These are phyloP conservation scores for Caenorhabditis virilis DNA, from an alignment of 2,888 invertebrate species.

Conservation along the genomic window DNA sequence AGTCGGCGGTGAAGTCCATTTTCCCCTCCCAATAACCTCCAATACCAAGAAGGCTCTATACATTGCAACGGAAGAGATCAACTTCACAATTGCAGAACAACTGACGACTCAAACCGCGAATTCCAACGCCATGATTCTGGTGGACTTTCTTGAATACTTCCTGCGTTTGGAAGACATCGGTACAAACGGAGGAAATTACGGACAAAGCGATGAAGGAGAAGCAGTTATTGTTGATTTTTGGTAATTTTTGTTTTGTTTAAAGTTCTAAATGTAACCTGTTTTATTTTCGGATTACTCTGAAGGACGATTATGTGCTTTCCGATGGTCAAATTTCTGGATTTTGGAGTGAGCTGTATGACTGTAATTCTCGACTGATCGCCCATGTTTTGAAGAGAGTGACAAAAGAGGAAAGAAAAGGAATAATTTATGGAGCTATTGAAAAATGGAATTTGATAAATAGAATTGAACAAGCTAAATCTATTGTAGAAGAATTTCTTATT, in stretches of 20 bases:
- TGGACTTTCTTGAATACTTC: conserved; percentile 21
- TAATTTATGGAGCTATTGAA: conserved; percentile 9
- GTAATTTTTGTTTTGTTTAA: conserved; percentile 18
- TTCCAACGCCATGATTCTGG: conserved; percentile 16
- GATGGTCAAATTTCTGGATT: conserved; percentile 8
- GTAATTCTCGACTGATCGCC: conserved; percentile 15
- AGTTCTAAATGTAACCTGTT: conserved; percentile 16
- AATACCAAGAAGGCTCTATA: conserved; percentile 19
- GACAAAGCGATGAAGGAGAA: conserved; percentile 11
- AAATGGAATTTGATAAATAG: conserved; percentile 8
- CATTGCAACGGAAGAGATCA: conserved; percentile 23
- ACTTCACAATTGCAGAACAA: conserved; percentile 18
- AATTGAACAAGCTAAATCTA: conserved; percentile 12
- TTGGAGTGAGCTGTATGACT: conserved; percentile 9
- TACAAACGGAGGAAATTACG: conserved; percentile 18
- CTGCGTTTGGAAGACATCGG: conserved; percentile 26
- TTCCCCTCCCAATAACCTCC: conserved; percentile 21
- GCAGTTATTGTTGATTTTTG: conserved; percentile 11
- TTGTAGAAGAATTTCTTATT: conserved; percentile 10
- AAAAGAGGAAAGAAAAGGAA: conserved; percentile 12
- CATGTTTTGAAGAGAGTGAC: conserved; percentile 14
- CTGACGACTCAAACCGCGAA: conserved; percentile 17
- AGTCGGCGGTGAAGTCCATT: conserved; percentile 24
- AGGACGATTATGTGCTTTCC: conserved; percentile 8
- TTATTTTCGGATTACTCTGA: conserved; percentile 9